Conservation (phyloP, 2,113 vertebrate genomes). For the Ammospiza nelsoni region DNA sequence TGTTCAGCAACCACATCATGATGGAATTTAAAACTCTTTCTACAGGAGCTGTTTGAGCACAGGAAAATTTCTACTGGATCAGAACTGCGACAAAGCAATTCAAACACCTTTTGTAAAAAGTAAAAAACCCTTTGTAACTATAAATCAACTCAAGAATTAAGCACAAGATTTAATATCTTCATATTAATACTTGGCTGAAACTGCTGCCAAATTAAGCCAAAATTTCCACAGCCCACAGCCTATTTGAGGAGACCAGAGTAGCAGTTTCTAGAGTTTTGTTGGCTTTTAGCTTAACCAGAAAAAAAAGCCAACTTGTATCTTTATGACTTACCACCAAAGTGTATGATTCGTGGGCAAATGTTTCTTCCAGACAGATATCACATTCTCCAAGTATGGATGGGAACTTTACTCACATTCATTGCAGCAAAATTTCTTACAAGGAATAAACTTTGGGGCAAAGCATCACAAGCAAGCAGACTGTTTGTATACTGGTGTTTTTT, state of each 20-base stretch:
- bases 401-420: not conserved
- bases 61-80: not conserved
- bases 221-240: not conserved
- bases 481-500: not conserved
- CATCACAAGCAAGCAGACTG: constrained; percentile 57
- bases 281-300: not conserved
- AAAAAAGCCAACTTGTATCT: not conserved
- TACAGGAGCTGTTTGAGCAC: not conserved
- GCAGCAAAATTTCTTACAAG: not conserved
- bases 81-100: not conserved
- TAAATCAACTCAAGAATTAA: not conserved
- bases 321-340: not conserved
- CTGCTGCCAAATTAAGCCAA: not conserved
- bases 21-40: not conserved
- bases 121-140: not conserved
- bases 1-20: not conserved
- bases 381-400: not conserved
- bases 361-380: not conserved
- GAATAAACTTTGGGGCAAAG: constrained; percentile 10
- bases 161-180: not conserved
- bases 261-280: not conserved
- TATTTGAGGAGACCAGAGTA: not conserved
- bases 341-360: not conserved
- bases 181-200: not conserved
- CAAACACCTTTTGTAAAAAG: not conserved